Evolutionary conservation across 2,797 vertebrate species (phyloP), one percentile per base, ranked within the genome.

Genomic region (Phoebastria nigripes): DNA sequence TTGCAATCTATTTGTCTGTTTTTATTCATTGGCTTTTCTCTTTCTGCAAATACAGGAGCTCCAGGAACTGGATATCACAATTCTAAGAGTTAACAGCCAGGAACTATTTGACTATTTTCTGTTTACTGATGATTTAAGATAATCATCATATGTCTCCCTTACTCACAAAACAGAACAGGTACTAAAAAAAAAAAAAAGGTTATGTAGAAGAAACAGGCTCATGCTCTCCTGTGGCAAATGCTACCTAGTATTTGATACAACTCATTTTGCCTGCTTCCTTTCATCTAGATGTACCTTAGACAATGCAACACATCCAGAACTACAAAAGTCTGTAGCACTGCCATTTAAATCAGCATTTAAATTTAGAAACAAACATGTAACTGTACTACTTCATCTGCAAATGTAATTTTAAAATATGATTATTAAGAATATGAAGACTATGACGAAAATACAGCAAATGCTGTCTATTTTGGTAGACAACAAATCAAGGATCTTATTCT

Each of bases 401-500:
- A 62, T 8, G 11, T 31, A 77, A 78, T 78, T 93, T 90, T 56
- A 35, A 95, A 94, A 94, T 72, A 81, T 16, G 18, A 67, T 44
- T 63, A 87, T 66, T 74, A 82, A 83, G 15, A 28, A 59, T 31
- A 58, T 26, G 24, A 92, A 41, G 33, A 66, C 17, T 22, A 19
- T 44, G 35, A 76, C 67, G 46, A 58, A 91, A 82, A 81, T n/a
- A 69, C 6, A 90, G 33, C 11, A 90, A 88, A 65, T 31, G 5
- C 4, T 18, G 31, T 44, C 20, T 59, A 26, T 31, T 73, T 71
- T 49, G 26, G 54, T 12, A 81, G 39, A 63, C 19, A 71, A 74
- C n/a, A 96, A 84, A 96, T 89, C 46, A 92, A 94, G 31, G 90
- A 55, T 90, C 70, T 71, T 92, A 61, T 42, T 93, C 73, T 94